Base-by-base conservation (phyloP, 2,113 vertebrate species). In the Larimichthys polyactis region DNA sequence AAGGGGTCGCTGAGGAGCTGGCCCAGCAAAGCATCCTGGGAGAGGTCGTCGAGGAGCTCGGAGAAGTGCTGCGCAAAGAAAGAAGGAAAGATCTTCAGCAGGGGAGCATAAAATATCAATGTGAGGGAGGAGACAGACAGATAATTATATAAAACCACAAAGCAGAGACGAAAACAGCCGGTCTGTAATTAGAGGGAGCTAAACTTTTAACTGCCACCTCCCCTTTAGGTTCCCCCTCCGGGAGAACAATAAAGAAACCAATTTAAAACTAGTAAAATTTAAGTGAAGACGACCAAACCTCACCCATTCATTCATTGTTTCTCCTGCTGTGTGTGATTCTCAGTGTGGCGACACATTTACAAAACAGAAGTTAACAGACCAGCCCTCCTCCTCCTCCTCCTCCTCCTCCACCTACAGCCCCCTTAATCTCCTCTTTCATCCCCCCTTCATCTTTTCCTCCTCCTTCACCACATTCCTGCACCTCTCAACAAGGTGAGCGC, bases 1-100 rank as follows among this genome's bases (percentile, higher is more conserved):
- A 99, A 99, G 48, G 98, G 98, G 91, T 99, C 98, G 20, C 97
- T 99, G 88, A 99, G 95, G 73, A 99, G 95, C 94, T 99, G 98
- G 15, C 97, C 98, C 90, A 99, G 91, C 93, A 99, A 68, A n/a
- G 93, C 97, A 66, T 99, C 98, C 62, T 97, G 96, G 85, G 98
- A 99, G 67, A 99, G 97, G 91, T 99, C 98, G 83, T 99, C 98
- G 66, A 99, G 95, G 69, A 99, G 95, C 86, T 98, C 98, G 0
- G 97, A 97, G 96, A 99, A 99, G 91, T 97, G 98, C 98, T 99
- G 90, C 7, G 67, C 44, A 84, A 11, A 19, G 52, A 3, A 66
- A 5, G 51, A 17, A 29, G 32, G 43, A 46, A 36, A 48, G 32
- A 69, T 58, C 12, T 65, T 40, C 17, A 16, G 20, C 1, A 5